phyloP scores from a whole-genome alignment of 1,140 invertebrate genomes.

The Drosophila navojoa region DNA sequence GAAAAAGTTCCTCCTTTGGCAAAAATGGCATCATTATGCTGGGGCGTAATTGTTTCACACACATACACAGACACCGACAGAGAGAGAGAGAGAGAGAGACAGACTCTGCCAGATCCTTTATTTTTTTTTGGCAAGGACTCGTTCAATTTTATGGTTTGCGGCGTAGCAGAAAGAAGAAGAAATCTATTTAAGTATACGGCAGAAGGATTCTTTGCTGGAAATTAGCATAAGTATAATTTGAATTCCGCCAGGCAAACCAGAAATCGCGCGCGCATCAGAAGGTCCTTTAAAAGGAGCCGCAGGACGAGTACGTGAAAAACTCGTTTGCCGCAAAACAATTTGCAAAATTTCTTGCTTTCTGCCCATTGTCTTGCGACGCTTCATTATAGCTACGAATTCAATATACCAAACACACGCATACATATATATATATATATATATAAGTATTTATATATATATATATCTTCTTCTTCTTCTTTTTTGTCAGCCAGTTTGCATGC shows the following conservation, averaged over 20 bases:
- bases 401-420: background rate
- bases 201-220: constrained; percentile 44
- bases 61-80: constrained; percentile 26
- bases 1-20: constrained; percentile 31
- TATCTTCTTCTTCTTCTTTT: constrained; percentile 13
- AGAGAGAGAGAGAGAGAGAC: constrained; percentile 5
- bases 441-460: constrained; percentile 5
- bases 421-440: background rate
- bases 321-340: constrained; percentile 70
- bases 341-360: constrained; percentile 71
- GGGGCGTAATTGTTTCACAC: constrained; percentile 76
- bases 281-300: background rate
- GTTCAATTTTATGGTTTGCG: constrained; percentile 78
- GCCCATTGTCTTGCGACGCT: constrained; percentile 36
- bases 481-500: constrained; percentile 52
- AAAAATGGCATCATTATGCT: constrained; percentile 77
- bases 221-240: constrained; percentile 80
- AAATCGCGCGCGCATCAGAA: constrained; percentile 40
- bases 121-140: constrained; percentile 16
- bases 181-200: constrained; percentile 28
- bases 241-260: constrained; percentile 62
- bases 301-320: constrained; percentile 42
- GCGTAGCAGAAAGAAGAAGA: constrained; percentile 35
- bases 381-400: constrained; percentile 16
- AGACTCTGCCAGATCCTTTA: constrained; percentile 22